These are phyloP conservation scores for Semibalanus balanoides DNA, from an alignment of 1,140 invertebrate species.

Conservation along the genomic window DNA sequence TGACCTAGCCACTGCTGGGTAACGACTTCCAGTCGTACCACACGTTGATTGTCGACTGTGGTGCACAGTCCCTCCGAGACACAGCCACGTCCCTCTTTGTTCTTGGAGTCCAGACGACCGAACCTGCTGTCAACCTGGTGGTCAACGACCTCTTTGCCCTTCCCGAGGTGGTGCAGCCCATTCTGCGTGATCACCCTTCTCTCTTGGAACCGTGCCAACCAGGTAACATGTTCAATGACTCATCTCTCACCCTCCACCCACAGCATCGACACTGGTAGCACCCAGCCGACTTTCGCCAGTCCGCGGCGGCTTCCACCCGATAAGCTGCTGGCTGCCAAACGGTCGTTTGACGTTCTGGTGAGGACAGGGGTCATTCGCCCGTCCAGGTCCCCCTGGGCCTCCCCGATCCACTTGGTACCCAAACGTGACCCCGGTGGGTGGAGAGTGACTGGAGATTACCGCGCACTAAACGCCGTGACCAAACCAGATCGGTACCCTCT, in stretches of 20 bases:
- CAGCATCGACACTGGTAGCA: too few species aligned
- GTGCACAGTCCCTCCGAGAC: conserved; percentile 3
- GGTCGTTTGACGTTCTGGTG: conserved; percentile 22
- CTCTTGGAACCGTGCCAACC: background rate
- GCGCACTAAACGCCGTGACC: conserved; percentile 30
- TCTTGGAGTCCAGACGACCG: background rate
- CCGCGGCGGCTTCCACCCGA: too few species aligned
- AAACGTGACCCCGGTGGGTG: conserved; percentile 22
- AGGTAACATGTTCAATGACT: background rate
- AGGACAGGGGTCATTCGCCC: conserved; percentile 16
- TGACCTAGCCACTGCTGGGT: conserved; percentile 12
- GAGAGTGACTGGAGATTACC: conserved; percentile 33
- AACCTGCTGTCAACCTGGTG: background rate
- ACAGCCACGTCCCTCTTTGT: background rate
- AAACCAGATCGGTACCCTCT: conserved; percentile 30
- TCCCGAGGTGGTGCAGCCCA: background rate
- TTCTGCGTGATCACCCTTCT: background rate
- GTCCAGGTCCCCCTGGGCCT: conserved; percentile 20
- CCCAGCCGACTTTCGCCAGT: too few species aligned
- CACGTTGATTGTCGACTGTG: conserved; percentile 9
- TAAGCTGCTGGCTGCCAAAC: conserved; percentile 16
- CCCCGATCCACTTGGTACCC: conserved; percentile 22
- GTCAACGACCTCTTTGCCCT: background rate
- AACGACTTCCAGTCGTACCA: conserved; percentile 13
- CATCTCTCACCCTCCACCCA: background rate